Evolutionary conservation across 2,888 invertebrate genomes (phyloP).

Genomic region (Ophion slaviceki): DNA sequence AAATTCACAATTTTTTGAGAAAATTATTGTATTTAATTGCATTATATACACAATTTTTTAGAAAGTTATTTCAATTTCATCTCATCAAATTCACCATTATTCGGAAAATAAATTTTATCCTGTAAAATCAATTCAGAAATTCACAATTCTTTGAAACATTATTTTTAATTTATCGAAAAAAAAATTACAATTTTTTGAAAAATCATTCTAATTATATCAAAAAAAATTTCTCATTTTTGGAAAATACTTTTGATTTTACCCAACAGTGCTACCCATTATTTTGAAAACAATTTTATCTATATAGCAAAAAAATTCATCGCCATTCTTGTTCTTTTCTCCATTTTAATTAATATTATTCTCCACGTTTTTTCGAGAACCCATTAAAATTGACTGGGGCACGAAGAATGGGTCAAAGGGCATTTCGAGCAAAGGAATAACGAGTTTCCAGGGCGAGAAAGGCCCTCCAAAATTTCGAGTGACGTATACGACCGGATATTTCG

Average conservation of each 20-base stretch:
- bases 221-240: neutral
- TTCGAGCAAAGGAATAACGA: neutral
- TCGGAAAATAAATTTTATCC: no score
- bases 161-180: neutral
- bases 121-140: no score
- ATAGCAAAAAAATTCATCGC: neutral
- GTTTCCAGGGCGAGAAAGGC: conserved; percentile 11
- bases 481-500: conserved; percentile 21
- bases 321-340: neutral
- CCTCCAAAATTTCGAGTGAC: neutral
- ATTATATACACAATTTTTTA: no score
- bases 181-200: neutral
- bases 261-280: neutral
- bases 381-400: no score
- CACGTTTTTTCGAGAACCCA: neutral
- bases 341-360: neutral
- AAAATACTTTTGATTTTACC: neutral
- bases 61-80: no score
- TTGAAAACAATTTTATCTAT: neutral
- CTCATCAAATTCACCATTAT: no score
- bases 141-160: neutral
- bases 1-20: no score
- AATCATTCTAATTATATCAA: neutral
- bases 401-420: neutral
- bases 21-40: no score